Evolutionary conservation across 2,113 vertebrate species (phyloP).

Genomic region (Platanista minor): DNA sequence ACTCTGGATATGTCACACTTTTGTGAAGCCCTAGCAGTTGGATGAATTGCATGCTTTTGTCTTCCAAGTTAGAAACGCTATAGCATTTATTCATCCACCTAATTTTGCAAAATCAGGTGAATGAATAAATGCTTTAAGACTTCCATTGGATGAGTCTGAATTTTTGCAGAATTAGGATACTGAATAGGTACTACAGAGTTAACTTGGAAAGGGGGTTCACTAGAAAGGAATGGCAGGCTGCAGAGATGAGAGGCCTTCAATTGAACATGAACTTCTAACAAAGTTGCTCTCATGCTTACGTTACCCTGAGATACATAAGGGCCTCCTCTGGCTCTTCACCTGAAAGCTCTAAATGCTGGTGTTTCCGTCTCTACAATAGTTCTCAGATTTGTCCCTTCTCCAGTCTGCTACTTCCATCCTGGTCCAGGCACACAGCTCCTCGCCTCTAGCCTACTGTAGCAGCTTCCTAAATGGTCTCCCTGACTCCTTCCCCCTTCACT

Average conservation of each 20-base stretch:
- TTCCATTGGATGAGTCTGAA: not conserved
- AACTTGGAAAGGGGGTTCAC: constrained; percentile 25
- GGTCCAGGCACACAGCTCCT: not conserved
- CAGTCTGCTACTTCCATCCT: not conserved
- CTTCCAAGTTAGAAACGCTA: not conserved
- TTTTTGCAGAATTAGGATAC: constrained; percentile 35
- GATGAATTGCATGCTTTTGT: not conserved
- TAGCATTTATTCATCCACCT: not conserved
- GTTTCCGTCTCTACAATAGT: not conserved
- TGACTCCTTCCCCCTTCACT: not conserved
- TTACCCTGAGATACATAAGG: not conserved
- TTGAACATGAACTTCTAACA: not conserved
- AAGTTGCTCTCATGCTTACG: not conserved
- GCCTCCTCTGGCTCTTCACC: not conserved
- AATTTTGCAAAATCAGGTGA: not conserved
- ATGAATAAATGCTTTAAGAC: not conserved
- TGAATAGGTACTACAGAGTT: not conserved
- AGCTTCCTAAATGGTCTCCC: not conserved
- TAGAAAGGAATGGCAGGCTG: not conserved
- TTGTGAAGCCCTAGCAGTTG: not conserved
- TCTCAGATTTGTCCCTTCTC: not conserved
- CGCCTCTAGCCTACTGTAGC: not conserved
- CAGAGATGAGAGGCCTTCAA: not conserved
- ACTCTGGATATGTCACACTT: not conserved
- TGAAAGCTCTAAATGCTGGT: not conserved